Conservation (phyloP, 2,113 vertebrate species). For the Aspidoscelis tigris region DNA sequence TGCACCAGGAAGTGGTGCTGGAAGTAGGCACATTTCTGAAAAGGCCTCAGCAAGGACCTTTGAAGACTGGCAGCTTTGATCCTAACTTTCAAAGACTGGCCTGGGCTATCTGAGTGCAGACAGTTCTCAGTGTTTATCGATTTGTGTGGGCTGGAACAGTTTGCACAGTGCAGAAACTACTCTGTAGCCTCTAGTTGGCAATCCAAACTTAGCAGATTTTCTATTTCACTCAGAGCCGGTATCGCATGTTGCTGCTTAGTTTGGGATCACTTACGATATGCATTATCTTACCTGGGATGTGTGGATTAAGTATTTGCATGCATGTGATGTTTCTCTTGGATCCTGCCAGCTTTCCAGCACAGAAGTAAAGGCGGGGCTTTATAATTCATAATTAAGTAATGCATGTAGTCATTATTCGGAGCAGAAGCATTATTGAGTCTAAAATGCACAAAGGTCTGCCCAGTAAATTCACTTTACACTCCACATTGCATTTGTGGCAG, state of each 20-base stretch:
- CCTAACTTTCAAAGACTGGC: too few relatives aligned
- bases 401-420: too few relatives aligned
- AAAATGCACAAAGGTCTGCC: background rate
- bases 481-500: conserved; percentile 1
- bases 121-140: too few relatives aligned
- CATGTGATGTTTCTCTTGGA: background rate
- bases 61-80: too few relatives aligned
- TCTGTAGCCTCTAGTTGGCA: background rate
- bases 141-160: too few relatives aligned
- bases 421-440: background rate
- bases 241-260: background rate
- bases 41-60: too few relatives aligned
- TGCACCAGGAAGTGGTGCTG: too few relatives aligned
- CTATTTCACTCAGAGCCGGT: background rate
- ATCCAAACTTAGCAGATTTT: background rate
- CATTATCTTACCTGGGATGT: background rate
- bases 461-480: background rate
- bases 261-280: background rate
- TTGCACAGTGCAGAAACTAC: too few relatives aligned
- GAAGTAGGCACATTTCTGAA: too few relatives aligned
- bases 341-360: background rate
- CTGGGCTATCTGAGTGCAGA: too few relatives aligned
- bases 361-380: background rate
- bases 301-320: background rate
- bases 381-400: background rate